Evolutionary conservation across 2,113 vertebrate species (phyloP), one percentile per base, ranked within the genome.

Genomic region (Bungarus multicinctus): DNA sequence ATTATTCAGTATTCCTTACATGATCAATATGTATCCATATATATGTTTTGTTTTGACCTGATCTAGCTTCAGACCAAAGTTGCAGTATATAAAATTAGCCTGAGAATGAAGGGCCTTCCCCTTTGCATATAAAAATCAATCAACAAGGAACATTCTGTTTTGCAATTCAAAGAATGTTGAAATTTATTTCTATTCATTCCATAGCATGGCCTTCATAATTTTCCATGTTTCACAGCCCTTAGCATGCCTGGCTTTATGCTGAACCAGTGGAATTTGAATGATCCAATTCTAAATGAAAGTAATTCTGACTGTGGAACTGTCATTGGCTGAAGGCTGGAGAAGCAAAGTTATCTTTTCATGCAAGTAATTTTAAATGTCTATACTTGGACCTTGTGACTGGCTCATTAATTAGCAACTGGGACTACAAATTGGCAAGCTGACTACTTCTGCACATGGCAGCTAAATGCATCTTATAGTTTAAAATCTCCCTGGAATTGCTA

Each of bases 11-110:
- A 81, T 81, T 39, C 18, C 34, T 39, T 34, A 39, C 7, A 22
- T 43, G 74, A 81, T 43, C 18, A 81, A 43, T 43, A 81, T 43
- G 7, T 81, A 81, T 81, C 39, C 16, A 39, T 81, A 20, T 39
- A 39, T 34, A 74, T 81, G 34, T 81, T 81, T 81, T 81, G 34
- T n/a, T 91, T 52, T 39, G 55, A 91, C 93, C 93, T 91, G 45
- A 60, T 94, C 95, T 93, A 90, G 53, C 88, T 94, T 95, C 95
- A 95, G 94, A 94, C 12, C 85, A 96, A 91, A 90, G 43, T 25
- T 86, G 18, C 55, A 94, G 45, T 85, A 94, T 94, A 95, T 91
- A 57, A 92, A 50, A 2, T 81, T n/a, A 60, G 55, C 89, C 94
- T 90, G 93, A 45, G 93, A 94, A 94, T 90, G 69, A 94, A 53